phyloP scores from a whole-genome alignment of 2,797 vertebrate genomes.

The Oryzias sinensis region DNA sequence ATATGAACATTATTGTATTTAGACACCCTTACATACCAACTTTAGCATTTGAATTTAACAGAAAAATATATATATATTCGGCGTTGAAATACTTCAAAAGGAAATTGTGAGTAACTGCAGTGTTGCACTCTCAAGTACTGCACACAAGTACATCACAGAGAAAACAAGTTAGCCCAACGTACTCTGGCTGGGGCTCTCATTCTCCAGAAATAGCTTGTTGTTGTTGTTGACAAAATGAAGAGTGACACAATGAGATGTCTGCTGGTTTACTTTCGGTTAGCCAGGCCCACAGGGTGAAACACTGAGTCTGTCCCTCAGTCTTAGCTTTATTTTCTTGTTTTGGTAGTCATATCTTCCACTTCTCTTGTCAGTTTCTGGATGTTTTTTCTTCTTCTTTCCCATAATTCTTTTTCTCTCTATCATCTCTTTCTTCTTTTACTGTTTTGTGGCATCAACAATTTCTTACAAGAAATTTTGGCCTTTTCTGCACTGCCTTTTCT shows the following conservation, averaged over 20 bases:
- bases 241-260: conserved; percentile 56
- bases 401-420: conserved; percentile 16
- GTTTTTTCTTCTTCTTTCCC: conserved; percentile 14
- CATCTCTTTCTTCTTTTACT: conserved; percentile 11
- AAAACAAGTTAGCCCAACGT: conserved; percentile 3
- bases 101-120: conserved; percentile 18
- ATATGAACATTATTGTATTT: too few relatives aligned
- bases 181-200: conserved; percentile 14
- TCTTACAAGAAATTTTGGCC: too few relatives aligned
- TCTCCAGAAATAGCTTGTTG: conserved; percentile 47
- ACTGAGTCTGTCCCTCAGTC: conserved; percentile 47
- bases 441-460: conserved; percentile 23
- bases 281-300: conserved; percentile 42
- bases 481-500: too few relatives aligned
- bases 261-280: conserved; percentile 48
- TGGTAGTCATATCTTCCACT: conserved; percentile 39
- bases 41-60: conserved; percentile 11
- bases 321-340: conserved; percentile 31
- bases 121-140: conserved; percentile 4
- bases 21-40: conserved; percentile 3
- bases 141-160: conserved; percentile 1
- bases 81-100: conserved; percentile 14
- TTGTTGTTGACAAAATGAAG: conserved; percentile 50
- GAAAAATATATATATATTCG: conserved; percentile 35
- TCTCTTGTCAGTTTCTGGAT: conserved; percentile 4